Evolutionary conservation across 2,113 vertebrate species (phyloP), one percentile per base, ranked within the genome.

Genomic region (Amblyopsis rosae): DNA sequence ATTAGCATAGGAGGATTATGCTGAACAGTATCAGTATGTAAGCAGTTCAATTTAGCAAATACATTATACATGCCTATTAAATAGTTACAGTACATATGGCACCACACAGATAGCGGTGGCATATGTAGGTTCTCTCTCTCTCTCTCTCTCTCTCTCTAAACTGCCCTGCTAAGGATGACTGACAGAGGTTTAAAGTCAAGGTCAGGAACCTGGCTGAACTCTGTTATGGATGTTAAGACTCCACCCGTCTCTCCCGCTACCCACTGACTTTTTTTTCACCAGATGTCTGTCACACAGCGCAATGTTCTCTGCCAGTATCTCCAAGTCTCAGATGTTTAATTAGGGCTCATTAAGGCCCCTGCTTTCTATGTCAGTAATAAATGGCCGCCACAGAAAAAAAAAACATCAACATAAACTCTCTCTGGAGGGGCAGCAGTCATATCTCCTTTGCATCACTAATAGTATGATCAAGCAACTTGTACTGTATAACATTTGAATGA

Each of bases 281-380:
- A 89, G 86, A 87, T 89, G 90, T 86, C 83, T 90, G 89, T 92
- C 91, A 87, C 84, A 87, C 62, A 70, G 62, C 67, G 83, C 66
- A 15, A 78, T 13, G 87, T 88, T 87, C 82, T 64, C 80, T 92
- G 91, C 84, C 90, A 91, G 81, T 92, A 86, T 88, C 78, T 70
- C 69, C 62, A 53, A 26, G 73, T 81, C 87, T 86, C 82, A 72
- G 33, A 79, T 76, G 66, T 87, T 91, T 91, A 92, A 92, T 91
- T 90, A 89, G 88, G 61, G 61, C 87, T 90, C 85, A 89, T 91
- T 89, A 90, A 79, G 77, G 76, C 74, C 81, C 67, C 32, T 62
- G 69, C 76, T 85, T 87, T 83, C 86, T 87, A 83, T 80, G 82
- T 92, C 81, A 91, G 91, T 90, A 88, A 90, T 87, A 82, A 84